These are phyloP conservation scores for Tetramorium simillimum DNA, from an alignment of 1,140 invertebrate genomes.

Conservation along the genomic window DNA sequence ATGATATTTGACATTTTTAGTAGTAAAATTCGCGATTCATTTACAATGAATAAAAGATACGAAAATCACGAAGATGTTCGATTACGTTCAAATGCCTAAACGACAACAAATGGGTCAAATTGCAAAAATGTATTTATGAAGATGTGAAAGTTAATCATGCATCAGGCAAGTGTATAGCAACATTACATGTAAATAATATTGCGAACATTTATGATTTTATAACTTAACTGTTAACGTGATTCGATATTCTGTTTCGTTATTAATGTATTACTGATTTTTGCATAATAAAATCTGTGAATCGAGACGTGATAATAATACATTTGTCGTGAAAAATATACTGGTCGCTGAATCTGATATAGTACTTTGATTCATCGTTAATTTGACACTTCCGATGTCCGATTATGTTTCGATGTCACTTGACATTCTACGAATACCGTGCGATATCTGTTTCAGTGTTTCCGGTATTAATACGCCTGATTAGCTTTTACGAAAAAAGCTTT, in stretches of 20 bases:
- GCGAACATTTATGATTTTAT: not conserved
- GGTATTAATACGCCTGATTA: not conserved
- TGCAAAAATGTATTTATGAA: too few relatives aligned
- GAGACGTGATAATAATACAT: not conserved
- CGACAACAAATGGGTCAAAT: not conserved
- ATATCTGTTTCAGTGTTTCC: not conserved
- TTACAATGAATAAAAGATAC: not conserved
- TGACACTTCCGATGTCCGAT: too few relatives aligned
- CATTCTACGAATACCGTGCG: too few relatives aligned
- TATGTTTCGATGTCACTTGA: too few relatives aligned
- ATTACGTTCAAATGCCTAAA: not conserved
- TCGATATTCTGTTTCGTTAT: not conserved
- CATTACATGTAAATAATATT: too few relatives aligned
- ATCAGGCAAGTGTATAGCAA: not conserved
- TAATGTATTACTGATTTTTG: not conserved
- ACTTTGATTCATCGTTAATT: too few relatives aligned
- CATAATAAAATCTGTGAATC: not conserved
- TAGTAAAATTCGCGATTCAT: not conserved
- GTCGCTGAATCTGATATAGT: not conserved
- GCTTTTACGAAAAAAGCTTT: not conserved
- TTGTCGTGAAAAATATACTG: not conserved
- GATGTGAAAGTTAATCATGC: not conserved
- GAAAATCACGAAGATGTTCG: not conserved
- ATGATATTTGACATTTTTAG: not conserved
- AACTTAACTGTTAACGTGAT: not conserved